Base-by-base conservation (phyloP, 2,888 invertebrate genomes). In the Nymphalis c-album region DNA sequence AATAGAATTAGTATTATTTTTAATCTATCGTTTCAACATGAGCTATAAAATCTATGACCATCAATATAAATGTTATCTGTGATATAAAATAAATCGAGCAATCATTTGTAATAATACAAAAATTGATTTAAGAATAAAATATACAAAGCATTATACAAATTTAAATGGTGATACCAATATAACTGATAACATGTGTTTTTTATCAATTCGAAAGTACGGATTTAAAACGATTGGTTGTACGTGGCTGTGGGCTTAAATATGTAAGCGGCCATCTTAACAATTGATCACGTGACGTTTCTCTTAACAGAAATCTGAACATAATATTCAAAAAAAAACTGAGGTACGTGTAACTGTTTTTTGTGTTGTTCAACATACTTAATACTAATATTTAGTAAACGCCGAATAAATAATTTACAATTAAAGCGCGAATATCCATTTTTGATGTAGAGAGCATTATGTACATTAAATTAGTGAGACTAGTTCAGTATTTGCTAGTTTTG, bases 251-350 rank as follows among this genome's bases (percentile, higher is more conserved):
- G 64, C 45, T 50, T 45, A 16, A 26, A 51, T 50, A 51, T 40
- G 18, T 31, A 18, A 26, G 64, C 64, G 45, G 64, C 64, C 64
- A 64, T 64, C 50, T 64, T 64, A 60, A 20, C 46, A 60, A 45
- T 16, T 51, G 59, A 45, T 45, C 64, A 64, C 64, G 64, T 64
- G 64, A 60, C 46, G 45, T 64, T 22, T 31, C 51, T 17, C 46
- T 17, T 48, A 13, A 26, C 50, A 18, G 13, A 20, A 22, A n/a
- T n/a, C 46, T 51, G 7, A 45, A 64, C 8, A 45, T 7, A 45
- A 59, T 22, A 17, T 18, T 59, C 26, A 18, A 35, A 48, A 40
- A 47, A 22, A 40, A 40, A 40, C n/a, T 53, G 46, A 63, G 63
- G 63, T 60, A 48, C 40, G 64, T 50, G n/a, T 45, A 50, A 59